Evolutionary conservation across 2,113 vertebrate species (phyloP).

Genomic region (Galemys pyrenaicus): DNA sequence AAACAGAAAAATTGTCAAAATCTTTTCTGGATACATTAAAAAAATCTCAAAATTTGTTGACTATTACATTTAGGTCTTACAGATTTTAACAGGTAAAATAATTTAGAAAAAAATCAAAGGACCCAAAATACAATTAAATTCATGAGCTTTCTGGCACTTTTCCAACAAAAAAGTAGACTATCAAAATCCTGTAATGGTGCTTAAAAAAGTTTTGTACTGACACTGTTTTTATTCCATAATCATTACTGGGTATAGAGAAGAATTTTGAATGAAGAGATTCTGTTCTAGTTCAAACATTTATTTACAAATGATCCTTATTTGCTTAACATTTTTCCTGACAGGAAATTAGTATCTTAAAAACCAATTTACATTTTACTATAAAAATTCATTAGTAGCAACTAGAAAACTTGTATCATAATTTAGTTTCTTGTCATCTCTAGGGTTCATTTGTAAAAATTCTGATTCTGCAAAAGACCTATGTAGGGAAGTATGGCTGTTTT

Average conservation of each 20-base stretch:
- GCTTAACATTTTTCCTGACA: slow-evolving; percentile 25
- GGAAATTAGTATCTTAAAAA: slow-evolving; percentile 56
- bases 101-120: neutral
- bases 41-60: neutral
- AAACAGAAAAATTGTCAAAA: neutral
- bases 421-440: neutral
- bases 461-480: slow-evolving; percentile 34
- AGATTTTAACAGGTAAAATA: slow-evolving; percentile 24
- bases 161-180: slow-evolving; percentile 7
- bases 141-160: neutral
- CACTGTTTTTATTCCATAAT: neutral
- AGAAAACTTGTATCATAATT: slow-evolving; percentile 24
- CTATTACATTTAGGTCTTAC: neutral
- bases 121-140: neutral
- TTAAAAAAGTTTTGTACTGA: neutral
- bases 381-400: slow-evolving; percentile 43
- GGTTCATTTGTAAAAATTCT: slow-evolving; percentile 39
- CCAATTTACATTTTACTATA: slow-evolving; percentile 15
- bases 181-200: neutral
- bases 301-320: slow-evolving; percentile 28
- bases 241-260: neutral
- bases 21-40: slow-evolving; percentile 18
- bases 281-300: slow-evolving; percentile 10
- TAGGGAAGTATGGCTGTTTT: neutral
- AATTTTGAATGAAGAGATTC: slow-evolving; percentile 47